phyloP scores from a whole-genome alignment of 2,797 vertebrate species.

The Hozukius guyotensis region DNA sequence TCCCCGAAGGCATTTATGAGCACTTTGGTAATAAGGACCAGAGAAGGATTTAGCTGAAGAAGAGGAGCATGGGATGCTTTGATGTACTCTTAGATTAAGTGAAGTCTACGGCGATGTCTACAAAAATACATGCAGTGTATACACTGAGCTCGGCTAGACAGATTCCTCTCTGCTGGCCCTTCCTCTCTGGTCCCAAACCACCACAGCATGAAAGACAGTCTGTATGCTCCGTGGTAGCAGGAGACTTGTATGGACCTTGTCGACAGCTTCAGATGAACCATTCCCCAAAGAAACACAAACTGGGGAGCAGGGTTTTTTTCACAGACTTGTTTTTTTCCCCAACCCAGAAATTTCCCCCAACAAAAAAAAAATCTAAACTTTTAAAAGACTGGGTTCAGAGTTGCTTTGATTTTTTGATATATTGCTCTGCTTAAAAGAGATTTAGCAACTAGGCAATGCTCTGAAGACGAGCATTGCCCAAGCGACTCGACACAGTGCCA shows the following conservation, averaged over 20 bases:
- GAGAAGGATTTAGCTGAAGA: conserved; percentile 77
- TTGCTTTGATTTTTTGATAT: conserved; percentile 69
- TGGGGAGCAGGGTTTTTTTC: conserved; percentile 47
- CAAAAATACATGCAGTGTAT: conserved; percentile 77
- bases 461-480: conserved; percentile 51
- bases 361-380: conserved; percentile 67
- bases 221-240: conserved; percentile 67
- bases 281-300: conserved; percentile 79
- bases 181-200: conserved; percentile 77
- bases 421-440: conserved; percentile 71
- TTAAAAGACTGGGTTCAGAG: conserved; percentile 65
- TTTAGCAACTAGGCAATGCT: conserved; percentile 69
- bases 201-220: conserved; percentile 78
- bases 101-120: conserved; percentile 82
- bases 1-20: conserved; percentile 82
- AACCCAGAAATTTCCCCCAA: conserved; percentile 56
- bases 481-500: conserved; percentile 30
- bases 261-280: conserved; percentile 78
- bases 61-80: conserved; percentile 80
- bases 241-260: conserved; percentile 80
- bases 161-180: conserved; percentile 72
- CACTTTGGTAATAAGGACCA: conserved; percentile 86
- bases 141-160: conserved; percentile 68
- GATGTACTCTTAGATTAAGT: conserved; percentile 86
- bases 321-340: conserved; percentile 62